Conservation (phyloP, 2,797 vertebrate genomes). For the Falco cherrug region DNA sequence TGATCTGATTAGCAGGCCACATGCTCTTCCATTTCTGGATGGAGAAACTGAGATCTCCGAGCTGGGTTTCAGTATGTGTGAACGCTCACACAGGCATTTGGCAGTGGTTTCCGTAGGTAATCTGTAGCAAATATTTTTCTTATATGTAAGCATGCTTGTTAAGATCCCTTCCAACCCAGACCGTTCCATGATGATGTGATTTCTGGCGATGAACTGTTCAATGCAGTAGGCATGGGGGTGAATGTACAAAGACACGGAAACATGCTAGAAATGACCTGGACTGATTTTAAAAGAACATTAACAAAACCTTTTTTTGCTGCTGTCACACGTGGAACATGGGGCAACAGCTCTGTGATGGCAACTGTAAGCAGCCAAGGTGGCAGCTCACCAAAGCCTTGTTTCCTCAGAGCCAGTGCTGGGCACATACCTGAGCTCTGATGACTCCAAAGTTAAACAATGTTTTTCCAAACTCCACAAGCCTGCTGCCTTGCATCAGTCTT, state of each 20-base stretch:
- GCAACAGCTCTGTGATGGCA: accelerated
- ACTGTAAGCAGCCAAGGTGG: accelerated
- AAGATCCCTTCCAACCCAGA: no score
- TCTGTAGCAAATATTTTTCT: background rate
- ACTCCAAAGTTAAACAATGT: accelerated
- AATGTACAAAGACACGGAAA: accelerated
- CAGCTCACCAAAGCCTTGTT: accelerated
- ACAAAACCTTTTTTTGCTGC: background rate
- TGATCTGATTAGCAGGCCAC: background rate
- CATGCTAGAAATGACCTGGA: no score
- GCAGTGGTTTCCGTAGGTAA: accelerated
- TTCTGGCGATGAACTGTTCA: background rate
- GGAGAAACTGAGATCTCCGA: accelerated
- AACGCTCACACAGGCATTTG: accelerated
- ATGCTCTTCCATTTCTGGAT: accelerated
- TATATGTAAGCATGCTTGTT: accelerated
- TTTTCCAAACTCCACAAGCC: background rate
- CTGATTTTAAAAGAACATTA: background rate
- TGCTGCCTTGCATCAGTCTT: background rate
- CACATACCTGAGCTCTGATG: accelerated
- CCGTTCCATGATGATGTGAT: no score
- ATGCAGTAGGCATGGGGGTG: accelerated
- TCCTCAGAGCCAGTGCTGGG: background rate
- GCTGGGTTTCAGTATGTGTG: accelerated
- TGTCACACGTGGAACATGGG: accelerated